Base-by-base conservation (phyloP, 1,140 invertebrate species). In the Cyclina sinensis region DNA sequence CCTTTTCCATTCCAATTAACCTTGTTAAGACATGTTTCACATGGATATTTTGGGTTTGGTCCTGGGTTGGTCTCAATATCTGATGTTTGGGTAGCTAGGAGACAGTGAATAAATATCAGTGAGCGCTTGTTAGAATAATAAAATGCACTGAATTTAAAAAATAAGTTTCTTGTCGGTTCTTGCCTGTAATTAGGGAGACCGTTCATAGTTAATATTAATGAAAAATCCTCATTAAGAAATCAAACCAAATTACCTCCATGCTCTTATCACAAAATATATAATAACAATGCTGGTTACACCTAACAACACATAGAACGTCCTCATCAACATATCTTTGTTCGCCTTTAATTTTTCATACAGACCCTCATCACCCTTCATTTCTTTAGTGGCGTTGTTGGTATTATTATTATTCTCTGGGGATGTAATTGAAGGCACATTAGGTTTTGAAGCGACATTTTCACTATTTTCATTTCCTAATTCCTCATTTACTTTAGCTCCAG, bases 321-420 rank as follows among this genome's bases (percentile, higher is more conserved):
- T 82, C 2, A 89, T 35, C 54, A 92, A 78, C 91, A 92, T 92
- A 5, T 70, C 90, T 74, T 89, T 91, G 76, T 92, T 92, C 27
- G 90, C 48, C 3, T 35, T 21, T 24, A 81, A 12, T 46, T 46
- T 39, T 21, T 81, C 51, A 65, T 59, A 81, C 12, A 59, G 43
- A 3, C 35, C 30, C 12, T 14, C 37, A 70, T 70, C 46, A 48
- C 21, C 48, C 7, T 51, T 51, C 73, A 5, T 0, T 21, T 0
- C 0, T 3, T 27, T 7, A 0, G 39, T 78, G 16, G 11, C 43
- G 30, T 78, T 78, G 4, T 30, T 48, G 27, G 24, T 78, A 27
- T 7, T 21, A 74, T 39, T 48, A 27, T 43, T 74, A 16, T 9
- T 9, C 9, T 5, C n/a, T 48, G 21, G 21, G 2, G 43, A 12